Percentiles rank a stretch among this genome's conserved stretches.
These are phyloP conservation scores for Iselma pallidipennis DNA, from an alignment of 2,888 invertebrate genomes.

Conservation along the genomic window DNA sequence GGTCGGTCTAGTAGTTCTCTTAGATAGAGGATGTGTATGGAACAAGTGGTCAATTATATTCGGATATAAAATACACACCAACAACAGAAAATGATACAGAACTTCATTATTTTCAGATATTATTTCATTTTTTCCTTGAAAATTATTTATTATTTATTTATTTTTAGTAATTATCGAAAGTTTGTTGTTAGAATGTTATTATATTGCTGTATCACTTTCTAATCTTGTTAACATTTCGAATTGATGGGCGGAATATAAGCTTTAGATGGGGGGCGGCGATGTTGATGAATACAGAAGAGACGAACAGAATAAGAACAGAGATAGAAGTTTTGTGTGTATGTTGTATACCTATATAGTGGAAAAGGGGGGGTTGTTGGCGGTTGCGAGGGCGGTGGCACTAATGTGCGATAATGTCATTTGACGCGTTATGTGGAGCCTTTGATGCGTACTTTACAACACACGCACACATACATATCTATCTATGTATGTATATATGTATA, in stretches of 20 bases:
- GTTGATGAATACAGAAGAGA: neutral
- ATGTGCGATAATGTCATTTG: slow-evolving; percentile 37
- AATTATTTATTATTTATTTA: neutral
- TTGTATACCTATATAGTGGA: neutral
- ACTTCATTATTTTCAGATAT: neutral
- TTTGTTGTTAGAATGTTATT: no score
- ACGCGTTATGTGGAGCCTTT: slow-evolving; percentile 39
- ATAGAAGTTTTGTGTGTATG: neutral
- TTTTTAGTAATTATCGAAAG: no score
- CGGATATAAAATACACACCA: neutral
- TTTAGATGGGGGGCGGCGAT: slow-evolving; percentile 4
- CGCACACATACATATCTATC: slow-evolving; percentile 28
- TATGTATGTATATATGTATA: neutral
- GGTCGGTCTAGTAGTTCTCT: slow-evolving; percentile 40
- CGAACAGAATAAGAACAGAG: neutral
- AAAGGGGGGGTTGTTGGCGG: slow-evolving; percentile 13
- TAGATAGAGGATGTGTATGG: slow-evolving; percentile 32
- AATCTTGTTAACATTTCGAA: slow-evolving; percentile 21
- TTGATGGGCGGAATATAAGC: slow-evolving; percentile 25
- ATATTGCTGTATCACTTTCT: slow-evolving; percentile 19
- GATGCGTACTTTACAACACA: slow-evolving; percentile 41
- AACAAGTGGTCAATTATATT: slow-evolving; percentile 50
- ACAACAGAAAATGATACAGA: neutral
- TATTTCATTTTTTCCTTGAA: no score
- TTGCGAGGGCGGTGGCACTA: slow-evolving; percentile 29